Conservation (phyloP, 2,797 vertebrate species). For the Coranthus polyacanthus region DNA sequence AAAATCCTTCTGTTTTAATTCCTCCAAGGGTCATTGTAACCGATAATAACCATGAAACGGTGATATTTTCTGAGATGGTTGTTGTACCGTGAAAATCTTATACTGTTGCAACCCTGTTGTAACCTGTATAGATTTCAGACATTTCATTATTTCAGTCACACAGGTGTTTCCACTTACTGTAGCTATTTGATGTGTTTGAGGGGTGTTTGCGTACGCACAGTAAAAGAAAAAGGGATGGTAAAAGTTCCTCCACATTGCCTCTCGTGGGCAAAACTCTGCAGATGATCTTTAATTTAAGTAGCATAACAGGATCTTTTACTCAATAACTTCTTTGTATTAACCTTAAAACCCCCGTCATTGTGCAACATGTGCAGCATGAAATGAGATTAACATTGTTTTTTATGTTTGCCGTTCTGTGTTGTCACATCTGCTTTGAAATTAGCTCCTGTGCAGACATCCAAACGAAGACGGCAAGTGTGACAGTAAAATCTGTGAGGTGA, state of each 20-base stretch:
- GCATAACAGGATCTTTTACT: slow-evolving; percentile 38
- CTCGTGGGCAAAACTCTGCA: slow-evolving; percentile 11
- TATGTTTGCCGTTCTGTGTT: slow-evolving; percentile 8
- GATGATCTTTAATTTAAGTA: slow-evolving; percentile 25
- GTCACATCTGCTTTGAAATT: slow-evolving; percentile 15
- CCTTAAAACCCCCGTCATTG: background rate
- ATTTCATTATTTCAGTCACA: too few relatives aligned
- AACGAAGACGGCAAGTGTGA: background rate
- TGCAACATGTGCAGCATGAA: slow-evolving; percentile 22
- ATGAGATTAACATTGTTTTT: slow-evolving; percentile 15
- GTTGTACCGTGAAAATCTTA: too few relatives aligned
- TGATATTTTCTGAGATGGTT: too few relatives aligned
- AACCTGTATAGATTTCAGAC: too few relatives aligned
- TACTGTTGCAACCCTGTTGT: too few relatives aligned
- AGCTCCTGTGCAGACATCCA: slow-evolving; percentile 14
- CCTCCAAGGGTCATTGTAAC: too few relatives aligned
- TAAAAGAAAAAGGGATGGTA: background rate
- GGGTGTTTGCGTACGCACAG: too few relatives aligned
- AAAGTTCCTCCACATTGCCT: background rate
- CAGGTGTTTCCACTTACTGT: too few relatives aligned
- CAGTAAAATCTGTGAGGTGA: slow-evolving; percentile 17
- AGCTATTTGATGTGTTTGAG: too few relatives aligned
- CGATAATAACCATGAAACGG: too few relatives aligned
- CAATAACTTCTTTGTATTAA: slow-evolving; percentile 17
- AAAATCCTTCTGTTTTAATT: too few relatives aligned